Percentiles rank a stretch among this genome's conserved stretches.
phyloP scores from a whole-genome alignment of 2,113 vertebrate genomes.

The Microtus ochrogaster region DNA sequence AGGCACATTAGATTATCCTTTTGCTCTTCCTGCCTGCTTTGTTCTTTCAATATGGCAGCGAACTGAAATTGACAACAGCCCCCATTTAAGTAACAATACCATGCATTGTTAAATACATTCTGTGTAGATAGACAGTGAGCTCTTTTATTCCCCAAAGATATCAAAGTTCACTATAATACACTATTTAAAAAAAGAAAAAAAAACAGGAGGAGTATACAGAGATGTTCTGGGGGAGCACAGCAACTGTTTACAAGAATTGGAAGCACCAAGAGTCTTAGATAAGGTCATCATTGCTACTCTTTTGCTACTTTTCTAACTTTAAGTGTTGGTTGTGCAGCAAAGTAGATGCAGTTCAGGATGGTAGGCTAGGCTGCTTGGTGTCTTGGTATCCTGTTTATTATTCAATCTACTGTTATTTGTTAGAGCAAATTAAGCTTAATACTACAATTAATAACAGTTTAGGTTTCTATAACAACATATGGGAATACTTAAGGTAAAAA shows the following conservation, averaged over 20 bases:
- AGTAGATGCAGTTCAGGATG: background rate
- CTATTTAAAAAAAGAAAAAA: background rate
- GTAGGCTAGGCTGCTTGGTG: background rate
- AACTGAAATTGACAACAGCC: conserved; percentile 80
- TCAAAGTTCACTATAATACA: conserved; percentile 74
- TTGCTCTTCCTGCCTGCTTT: conserved; percentile 75
- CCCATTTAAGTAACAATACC: conserved; percentile 82
- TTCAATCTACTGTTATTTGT: background rate
- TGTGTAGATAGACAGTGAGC: conserved; percentile 72
- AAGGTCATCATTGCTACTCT: conserved; percentile 55
- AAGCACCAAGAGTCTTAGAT: conserved; percentile 53
- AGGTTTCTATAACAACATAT: background rate
- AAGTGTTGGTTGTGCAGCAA: background rate
- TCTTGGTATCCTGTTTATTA: background rate
- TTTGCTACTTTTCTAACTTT: conserved; percentile 52
- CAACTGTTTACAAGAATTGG: conserved; percentile 74
- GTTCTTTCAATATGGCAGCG: conserved; percentile 75
- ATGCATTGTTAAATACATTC: conserved; percentile 81
- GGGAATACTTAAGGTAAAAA: background rate
- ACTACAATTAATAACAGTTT: background rate
- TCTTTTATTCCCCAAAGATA: conserved; percentile 77
- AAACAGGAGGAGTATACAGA: conserved; percentile 30
- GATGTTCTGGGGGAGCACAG: conserved; percentile 63
- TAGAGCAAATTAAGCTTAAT: background rate
- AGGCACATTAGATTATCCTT: conserved; percentile 70